Evolutionary conservation across 2,113 vertebrate species (phyloP).

Genomic region (Pao palembangensis): DNA sequence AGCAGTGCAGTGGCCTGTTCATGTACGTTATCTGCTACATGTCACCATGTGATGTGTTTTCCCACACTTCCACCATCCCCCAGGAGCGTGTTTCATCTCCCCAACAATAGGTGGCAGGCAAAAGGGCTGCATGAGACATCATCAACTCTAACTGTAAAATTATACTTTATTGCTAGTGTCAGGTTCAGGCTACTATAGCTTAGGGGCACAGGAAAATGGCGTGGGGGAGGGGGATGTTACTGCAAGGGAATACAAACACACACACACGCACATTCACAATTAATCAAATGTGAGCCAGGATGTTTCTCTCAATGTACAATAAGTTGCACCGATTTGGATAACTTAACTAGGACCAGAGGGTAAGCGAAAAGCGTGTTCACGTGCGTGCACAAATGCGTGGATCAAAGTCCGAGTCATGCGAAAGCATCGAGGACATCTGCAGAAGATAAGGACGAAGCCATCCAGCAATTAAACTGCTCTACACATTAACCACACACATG

Average conservation of each 20-base stretch:
- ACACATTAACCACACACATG: conserved; percentile 68
- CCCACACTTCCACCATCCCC: background rate
- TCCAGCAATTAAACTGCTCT: conserved; percentile 45
- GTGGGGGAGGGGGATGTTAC: background rate
- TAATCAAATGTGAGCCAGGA: background rate
- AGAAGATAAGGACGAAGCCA: conserved; percentile 42
- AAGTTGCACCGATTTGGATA: too few species aligned
- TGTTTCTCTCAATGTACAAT: too few species aligned
- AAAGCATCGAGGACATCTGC: conserved; percentile 10
- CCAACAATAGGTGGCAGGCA: background rate
- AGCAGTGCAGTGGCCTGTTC: background rate
- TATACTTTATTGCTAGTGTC: conserved; percentile 30
- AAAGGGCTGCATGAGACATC: conserved; percentile 2
- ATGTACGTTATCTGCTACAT: background rate
- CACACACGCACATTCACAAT: conserved; percentile 2
- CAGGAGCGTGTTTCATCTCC: conserved; percentile 1
- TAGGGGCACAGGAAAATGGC: conserved; percentile 23
- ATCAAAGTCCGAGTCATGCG: conserved; percentile 27
- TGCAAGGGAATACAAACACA: conserved; percentile 4
- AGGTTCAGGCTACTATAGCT: conserved; percentile 28
- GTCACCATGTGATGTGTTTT: background rate
- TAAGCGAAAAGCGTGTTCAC: background rate
- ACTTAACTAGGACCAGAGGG: too few species aligned
- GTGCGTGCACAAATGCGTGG: background rate
- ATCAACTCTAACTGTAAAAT: conserved; percentile 33